Evolutionary conservation across 2,113 vertebrate genomes (phyloP), one percentile per base, ranked within the genome.

Genomic region (Syngnathoides biaculeatus): DNA sequence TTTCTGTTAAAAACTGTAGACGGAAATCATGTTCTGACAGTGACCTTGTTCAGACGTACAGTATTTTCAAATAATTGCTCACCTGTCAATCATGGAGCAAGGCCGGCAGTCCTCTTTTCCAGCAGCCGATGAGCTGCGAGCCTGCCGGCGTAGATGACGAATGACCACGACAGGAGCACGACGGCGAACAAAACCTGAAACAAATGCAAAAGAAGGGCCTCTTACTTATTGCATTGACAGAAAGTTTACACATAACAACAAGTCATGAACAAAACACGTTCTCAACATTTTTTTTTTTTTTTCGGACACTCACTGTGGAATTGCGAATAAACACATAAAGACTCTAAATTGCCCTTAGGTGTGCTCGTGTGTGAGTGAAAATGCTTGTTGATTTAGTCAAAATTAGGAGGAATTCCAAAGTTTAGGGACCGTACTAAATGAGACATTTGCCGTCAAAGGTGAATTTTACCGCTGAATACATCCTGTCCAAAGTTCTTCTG

Each of bases 151-250:
- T 92, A 92, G 80, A 93, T 91, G 59, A 93, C 92, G 9, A 86
- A 93, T 0, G 87, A 88, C 92, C 92, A 93, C 30, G 92, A 92
- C 69, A 93, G 45, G 9, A 92, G 61, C 47, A 93, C 91, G 1
- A 93, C 19, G 0, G 48, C 65, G 68, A 90, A 14, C 8, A 93
- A 48, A 12, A 92, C 68, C 92, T 93, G 73, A 64, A 11, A 65
- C 0, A 30, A 26, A 43, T 45, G 69, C 17, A 60, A 1, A 57
- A 24, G 26, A 26, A 35, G 30, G 30, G 6, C 6, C 30, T 35
- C 14, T 1, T 40, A 10, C 9, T 61, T 42, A 61, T 14, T 40
- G 5, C 19, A n/a, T 61, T 7, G 13, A 5, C 8, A n/a, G 6
- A n/a, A 61, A 42, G 12, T 61, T n/a, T n/a, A n/a, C n/a, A n/a